Percentiles rank a stretch among this genome's conserved stretches.
These are phyloP conservation scores for Rhopalosiphum padi DNA, from an alignment of 1,140 invertebrate species.

Conservation along the genomic window DNA sequence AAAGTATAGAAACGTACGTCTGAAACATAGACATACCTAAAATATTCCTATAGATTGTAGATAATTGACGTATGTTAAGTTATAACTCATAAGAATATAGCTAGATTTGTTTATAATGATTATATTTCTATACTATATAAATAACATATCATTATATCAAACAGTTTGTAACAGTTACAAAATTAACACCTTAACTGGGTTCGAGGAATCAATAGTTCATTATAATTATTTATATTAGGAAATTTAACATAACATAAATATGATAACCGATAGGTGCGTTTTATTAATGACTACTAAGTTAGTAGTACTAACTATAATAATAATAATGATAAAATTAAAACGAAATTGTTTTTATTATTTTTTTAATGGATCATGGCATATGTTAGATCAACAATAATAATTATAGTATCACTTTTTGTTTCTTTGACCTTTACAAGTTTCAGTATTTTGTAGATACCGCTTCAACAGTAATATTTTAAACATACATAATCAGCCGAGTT, in stretches of 20 bases:
- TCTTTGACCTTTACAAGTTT: slow-evolving; percentile 12
- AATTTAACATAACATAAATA: neutral
- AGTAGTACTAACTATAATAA: too few species aligned
- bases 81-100: neutral
- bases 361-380: neutral
- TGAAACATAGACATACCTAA: neutral
- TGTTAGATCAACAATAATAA: neutral
- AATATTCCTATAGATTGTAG: neutral
- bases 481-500: neutral
- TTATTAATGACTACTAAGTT: neutral
- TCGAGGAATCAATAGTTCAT: neutral
- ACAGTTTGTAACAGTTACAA: neutral
- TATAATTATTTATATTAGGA: neutral
- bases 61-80: neutral
- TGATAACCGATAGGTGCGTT: neutral
- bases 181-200: neutral
- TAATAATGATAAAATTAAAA: neutral
- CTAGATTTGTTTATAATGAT: slow-evolving; percentile 3
- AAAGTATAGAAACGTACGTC: neutral
- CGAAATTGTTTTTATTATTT: neutral
- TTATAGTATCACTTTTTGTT: neutral
- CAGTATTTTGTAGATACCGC: neutral
- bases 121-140: neutral
- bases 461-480: neutral
- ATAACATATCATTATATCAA: neutral